Conservation (phyloP, 1,140 invertebrate species). For the Heliothis subflexa region DNA sequence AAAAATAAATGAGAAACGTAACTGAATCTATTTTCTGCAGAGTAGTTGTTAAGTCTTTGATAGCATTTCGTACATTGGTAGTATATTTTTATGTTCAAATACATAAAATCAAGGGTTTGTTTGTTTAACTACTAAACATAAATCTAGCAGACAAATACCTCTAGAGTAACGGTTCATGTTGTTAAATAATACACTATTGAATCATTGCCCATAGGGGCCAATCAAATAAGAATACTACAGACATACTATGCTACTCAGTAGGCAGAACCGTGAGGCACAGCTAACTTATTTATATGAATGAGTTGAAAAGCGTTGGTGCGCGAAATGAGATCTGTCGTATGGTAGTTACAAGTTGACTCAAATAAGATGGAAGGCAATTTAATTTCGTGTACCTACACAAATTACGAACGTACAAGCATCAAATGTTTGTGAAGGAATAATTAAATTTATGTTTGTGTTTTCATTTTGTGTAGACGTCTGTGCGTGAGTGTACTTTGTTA, state of each 20-base stretch:
- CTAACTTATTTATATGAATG: conserved; percentile 15
- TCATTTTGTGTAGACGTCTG: not conserved
- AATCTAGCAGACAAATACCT: too few relatives aligned
- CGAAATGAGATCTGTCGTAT: conserved; percentile 29
- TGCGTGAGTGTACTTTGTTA: not conserved
- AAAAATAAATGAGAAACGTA: conserved; percentile 37
- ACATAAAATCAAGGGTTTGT: not conserved
- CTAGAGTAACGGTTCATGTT: too few relatives aligned
- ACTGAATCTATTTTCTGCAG: not conserved
- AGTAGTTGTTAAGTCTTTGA: not conserved
- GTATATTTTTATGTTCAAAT: not conserved
- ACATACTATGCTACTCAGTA: too few relatives aligned
- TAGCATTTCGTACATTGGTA: not conserved
- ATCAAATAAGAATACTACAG: too few relatives aligned
- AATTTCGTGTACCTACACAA: conserved; percentile 18
- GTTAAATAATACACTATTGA: too few relatives aligned
- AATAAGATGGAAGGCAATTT: conserved; percentile 12
- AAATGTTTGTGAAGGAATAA: conserved; percentile 2
- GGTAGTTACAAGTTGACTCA: not conserved
- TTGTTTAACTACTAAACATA: too few relatives aligned
- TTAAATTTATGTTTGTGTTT: not conserved
- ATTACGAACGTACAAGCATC: conserved; percentile 18
- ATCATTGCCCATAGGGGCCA: too few relatives aligned
- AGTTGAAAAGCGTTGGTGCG: conserved; percentile 18
- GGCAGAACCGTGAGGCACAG: too few relatives aligned